Evolutionary conservation across 1,140 invertebrate species (phyloP).

Genomic region (Aphelinus atriplicis): DNA sequence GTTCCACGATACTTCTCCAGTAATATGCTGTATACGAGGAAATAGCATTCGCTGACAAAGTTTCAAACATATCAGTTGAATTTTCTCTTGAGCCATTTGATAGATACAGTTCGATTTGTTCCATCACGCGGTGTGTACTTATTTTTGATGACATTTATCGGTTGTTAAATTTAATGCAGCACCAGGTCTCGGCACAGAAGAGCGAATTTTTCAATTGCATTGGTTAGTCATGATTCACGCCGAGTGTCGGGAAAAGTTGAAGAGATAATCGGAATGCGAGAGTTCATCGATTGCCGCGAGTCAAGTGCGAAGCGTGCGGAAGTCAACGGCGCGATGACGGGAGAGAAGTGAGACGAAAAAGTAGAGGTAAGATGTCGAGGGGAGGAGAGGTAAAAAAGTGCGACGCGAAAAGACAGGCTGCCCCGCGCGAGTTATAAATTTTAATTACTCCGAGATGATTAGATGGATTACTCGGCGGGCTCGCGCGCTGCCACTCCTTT

Average conservation of each 20-base stretch:
- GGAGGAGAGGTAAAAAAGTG: conserved; percentile 25
- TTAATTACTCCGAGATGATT: conserved; percentile 59
- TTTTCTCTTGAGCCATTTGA: no score
- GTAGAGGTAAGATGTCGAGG: not conserved
- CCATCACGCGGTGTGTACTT: no score
- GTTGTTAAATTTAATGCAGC: no score
- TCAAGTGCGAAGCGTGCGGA: conserved; percentile 6
- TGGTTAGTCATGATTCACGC: no score
- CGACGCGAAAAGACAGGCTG: conserved; percentile 35
- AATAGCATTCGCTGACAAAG: no score
- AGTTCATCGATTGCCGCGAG: not conserved
- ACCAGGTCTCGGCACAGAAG: no score
- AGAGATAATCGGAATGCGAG: conserved; percentile 6
- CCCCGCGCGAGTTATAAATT: conserved; percentile 56
- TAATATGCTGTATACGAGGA: no score
- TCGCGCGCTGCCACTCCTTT: conserved; percentile 2
- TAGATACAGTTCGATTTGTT: no score
- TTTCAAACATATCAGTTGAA: no score
- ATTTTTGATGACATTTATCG: no score
- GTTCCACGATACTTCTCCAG: no score
- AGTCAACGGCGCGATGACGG: not conserved
- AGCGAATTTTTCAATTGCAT: no score
- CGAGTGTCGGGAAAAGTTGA: conserved; percentile 7
- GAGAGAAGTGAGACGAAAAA: not conserved
- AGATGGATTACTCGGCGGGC: conserved; percentile 52